Percentiles rank a stretch among this genome's conserved stretches.
phyloP scores from a whole-genome alignment of 2,888 invertebrate genomes.

The Melinaea marsaeus region DNA sequence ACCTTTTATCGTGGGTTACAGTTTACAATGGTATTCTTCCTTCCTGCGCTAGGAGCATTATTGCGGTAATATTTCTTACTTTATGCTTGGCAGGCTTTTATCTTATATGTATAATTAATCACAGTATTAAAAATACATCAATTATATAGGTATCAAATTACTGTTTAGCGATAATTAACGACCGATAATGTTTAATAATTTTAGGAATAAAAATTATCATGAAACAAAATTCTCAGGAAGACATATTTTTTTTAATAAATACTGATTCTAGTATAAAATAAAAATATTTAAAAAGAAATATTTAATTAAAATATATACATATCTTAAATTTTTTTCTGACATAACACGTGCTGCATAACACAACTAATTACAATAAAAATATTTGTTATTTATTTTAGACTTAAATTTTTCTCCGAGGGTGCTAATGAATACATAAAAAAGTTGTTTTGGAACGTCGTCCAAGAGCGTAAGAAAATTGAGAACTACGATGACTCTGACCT shows the following conservation, averaged over 20 bases:
- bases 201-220: no score
- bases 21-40: constrained; percentile 54
- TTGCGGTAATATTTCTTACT: constrained; percentile 41
- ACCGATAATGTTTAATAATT: no score
- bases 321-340: no score
- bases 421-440: constrained; percentile 55
- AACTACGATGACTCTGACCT: constrained; percentile 49
- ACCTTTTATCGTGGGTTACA: constrained; percentile 61
- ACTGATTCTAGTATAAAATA: no score
- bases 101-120: background rate
- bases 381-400: constrained; percentile 38
- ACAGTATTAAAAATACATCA: background rate
- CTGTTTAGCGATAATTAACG: background rate
- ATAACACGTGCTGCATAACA: no score
- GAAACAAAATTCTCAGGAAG: no score
- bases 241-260: no score
- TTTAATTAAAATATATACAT: background rate
- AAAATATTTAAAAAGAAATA: no score
- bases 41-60: constrained; percentile 49
- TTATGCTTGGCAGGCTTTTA: background rate
- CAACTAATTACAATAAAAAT: background rate
- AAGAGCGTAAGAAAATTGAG: constrained; percentile 44
- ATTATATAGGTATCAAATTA: constrained; percentile 4
- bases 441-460: constrained; percentile 50
- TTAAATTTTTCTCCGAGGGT: constrained; percentile 53